Conservation (phyloP, 2,113 vertebrate genomes). For the Sterrhoptilus dennistouni region DNA sequence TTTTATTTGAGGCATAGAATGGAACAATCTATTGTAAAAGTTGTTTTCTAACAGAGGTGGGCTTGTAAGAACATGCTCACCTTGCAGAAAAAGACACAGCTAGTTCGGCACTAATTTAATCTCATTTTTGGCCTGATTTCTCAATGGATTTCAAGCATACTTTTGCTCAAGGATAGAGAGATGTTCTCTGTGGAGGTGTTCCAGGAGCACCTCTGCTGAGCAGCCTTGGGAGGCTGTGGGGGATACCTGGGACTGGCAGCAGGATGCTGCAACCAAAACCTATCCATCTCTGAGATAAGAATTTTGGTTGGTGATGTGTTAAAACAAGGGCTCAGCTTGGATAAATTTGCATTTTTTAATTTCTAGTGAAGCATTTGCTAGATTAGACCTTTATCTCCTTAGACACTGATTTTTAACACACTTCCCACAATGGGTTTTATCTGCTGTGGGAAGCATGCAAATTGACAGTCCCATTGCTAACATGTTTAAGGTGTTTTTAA, state of each 20-base stretch:
- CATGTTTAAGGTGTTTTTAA: background rate
- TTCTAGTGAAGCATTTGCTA: background rate
- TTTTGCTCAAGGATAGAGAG: background rate
- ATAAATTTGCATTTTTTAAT: background rate
- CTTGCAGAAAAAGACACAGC: background rate
- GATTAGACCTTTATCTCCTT: background rate
- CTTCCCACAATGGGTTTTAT: background rate
- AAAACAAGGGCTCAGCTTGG: background rate
- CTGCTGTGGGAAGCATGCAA: background rate
- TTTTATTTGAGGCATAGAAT: background rate
- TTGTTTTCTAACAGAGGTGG: background rate
- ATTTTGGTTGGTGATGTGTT: background rate
- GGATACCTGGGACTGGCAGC: background rate
- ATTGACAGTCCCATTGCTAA: background rate
- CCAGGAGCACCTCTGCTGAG: background rate
- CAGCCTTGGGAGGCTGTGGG: background rate
- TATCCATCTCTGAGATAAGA: fast-evolving
- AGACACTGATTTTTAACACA: background rate
- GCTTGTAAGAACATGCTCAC: background rate
- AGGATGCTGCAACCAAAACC: background rate
- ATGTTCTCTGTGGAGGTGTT: background rate
- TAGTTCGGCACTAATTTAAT: background rate
- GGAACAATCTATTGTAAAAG: background rate
- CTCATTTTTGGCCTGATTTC: background rate
- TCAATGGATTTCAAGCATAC: fast-evolving